These are phyloP conservation scores for Metaphire vulgaris DNA, from an alignment of 1,140 invertebrate species.

Conservation along the genomic window DNA sequence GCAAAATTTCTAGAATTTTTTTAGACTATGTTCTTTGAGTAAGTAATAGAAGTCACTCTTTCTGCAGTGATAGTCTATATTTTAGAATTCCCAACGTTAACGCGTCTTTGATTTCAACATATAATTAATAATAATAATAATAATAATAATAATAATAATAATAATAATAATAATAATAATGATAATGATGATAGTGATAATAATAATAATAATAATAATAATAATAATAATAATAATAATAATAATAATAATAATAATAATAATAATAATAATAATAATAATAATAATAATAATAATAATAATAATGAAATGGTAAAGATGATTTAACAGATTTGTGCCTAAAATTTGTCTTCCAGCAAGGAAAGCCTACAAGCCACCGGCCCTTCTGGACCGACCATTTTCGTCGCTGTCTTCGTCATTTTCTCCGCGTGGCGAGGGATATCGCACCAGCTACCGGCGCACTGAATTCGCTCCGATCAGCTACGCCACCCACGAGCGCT, in stretches of 20 bases:
- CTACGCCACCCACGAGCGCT: background rate
- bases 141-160: conserved; percentile 10
- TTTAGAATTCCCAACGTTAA: background rate
- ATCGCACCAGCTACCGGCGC: background rate
- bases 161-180: conserved; percentile 10
- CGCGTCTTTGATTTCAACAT: background rate
- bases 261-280: too few relatives aligned
- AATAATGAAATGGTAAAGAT: too few relatives aligned
- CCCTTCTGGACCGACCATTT: background rate
- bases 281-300: too few relatives aligned
- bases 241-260: background rate
- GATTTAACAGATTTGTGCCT: too few relatives aligned
- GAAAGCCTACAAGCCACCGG: background rate
- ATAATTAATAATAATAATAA: conserved; percentile 4
- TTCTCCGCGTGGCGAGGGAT: background rate
- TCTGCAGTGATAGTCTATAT: background rate
- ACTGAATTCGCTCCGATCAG: background rate
- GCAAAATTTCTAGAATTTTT: background rate
- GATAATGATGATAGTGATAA: background rate
- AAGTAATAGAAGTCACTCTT: background rate
- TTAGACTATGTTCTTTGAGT: background rate
- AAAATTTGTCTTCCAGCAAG: background rate
- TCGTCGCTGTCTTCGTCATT: background rate
- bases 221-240: background rate
- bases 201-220: too few relatives aligned